phyloP scores from a whole-genome alignment of 2,113 vertebrate genomes.

The Physeter macrocephalus region DNA sequence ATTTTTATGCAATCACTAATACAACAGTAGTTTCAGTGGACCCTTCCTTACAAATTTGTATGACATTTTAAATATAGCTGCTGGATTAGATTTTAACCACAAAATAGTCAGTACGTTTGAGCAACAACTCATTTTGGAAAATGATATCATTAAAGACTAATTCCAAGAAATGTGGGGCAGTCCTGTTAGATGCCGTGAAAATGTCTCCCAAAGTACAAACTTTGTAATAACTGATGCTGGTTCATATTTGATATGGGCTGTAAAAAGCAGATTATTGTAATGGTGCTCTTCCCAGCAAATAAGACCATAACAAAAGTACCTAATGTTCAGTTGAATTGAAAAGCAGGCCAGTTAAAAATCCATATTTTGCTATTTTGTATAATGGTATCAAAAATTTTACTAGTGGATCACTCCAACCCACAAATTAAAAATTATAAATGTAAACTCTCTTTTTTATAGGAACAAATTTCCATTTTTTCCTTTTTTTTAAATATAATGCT shows the following conservation, averaged over 20 bases:
- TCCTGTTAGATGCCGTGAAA: slow-evolving; percentile 60
- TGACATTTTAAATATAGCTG: slow-evolving; percentile 58
- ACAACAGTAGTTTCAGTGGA: neutral
- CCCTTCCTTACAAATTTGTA: slow-evolving; percentile 49
- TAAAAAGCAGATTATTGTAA: slow-evolving; percentile 77
- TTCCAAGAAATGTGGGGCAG: slow-evolving; percentile 67
- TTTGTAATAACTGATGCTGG: slow-evolving; percentile 66
- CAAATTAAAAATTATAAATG: slow-evolving; percentile 58
- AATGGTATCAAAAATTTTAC: slow-evolving; percentile 69
- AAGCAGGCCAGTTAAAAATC: slow-evolving; percentile 73
- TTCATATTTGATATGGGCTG: slow-evolving; percentile 67
- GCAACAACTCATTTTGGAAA: slow-evolving; percentile 71
- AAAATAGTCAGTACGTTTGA: slow-evolving; percentile 67
- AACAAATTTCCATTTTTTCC: slow-evolving; percentile 22
- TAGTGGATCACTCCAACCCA: slow-evolving; percentile 51
- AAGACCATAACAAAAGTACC: slow-evolving; percentile 75
- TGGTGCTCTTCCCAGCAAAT: slow-evolving; percentile 72
- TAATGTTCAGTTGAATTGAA: slow-evolving; percentile 73
- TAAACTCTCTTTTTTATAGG: slow-evolving; percentile 38
- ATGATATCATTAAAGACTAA: slow-evolving; percentile 66
- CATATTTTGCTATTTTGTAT: slow-evolving; percentile 53
- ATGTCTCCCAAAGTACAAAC: slow-evolving; percentile 76
- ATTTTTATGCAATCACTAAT: slow-evolving; percentile 44
- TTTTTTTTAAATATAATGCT: neutral
- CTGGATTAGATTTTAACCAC: slow-evolving; percentile 64